Percentiles rank a stretch among this genome's conserved stretches.
phyloP scores from a whole-genome alignment of 2,888 invertebrate species.

The Bugulina stolonifera region DNA sequence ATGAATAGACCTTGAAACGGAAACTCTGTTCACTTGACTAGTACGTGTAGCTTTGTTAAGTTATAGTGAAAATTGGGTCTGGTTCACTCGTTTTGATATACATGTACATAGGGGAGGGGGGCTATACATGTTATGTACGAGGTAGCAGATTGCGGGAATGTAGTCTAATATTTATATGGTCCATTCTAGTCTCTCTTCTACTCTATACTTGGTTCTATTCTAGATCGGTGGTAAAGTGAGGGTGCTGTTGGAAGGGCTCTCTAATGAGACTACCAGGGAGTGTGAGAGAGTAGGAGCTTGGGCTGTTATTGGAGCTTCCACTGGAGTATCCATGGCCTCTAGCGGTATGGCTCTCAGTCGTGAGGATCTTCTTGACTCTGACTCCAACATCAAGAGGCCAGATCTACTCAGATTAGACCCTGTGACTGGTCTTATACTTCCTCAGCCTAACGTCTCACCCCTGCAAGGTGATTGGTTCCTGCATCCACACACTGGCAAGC shows the following conservation, averaged over 20 bases:
- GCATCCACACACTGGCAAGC: constrained; percentile 46
- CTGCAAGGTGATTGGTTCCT: constrained; percentile 41
- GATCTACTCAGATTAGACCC: constrained; percentile 36
- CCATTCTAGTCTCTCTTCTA: too few species aligned
- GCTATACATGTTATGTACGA: too few species aligned
- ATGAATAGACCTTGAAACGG: too few species aligned
- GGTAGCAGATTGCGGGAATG: too few species aligned
- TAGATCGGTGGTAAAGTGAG: constrained; percentile 36
- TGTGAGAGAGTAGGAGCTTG: constrained; percentile 44
- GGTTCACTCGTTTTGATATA: too few species aligned
- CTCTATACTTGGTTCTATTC: too few species aligned
- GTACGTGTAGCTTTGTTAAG: too few species aligned
- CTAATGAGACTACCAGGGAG: constrained; percentile 37
- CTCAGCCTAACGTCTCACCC: constrained; percentile 35
- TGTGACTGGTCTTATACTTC: constrained; percentile 41
- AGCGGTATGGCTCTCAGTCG: constrained; percentile 35
- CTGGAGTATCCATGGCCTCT: constrained; percentile 39
- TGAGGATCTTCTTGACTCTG: constrained; percentile 36
- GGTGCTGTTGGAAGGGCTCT: constrained; percentile 40
- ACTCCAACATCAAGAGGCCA: background rate
- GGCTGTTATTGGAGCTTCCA: constrained; percentile 44
- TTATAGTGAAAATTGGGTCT: too few species aligned
- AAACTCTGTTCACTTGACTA: too few species aligned
- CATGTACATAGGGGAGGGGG: too few species aligned
- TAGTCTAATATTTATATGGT: too few species aligned